Evolutionary conservation across 2,888 invertebrate species (phyloP).

Genomic region (Steinernema scapterisci): DNA sequence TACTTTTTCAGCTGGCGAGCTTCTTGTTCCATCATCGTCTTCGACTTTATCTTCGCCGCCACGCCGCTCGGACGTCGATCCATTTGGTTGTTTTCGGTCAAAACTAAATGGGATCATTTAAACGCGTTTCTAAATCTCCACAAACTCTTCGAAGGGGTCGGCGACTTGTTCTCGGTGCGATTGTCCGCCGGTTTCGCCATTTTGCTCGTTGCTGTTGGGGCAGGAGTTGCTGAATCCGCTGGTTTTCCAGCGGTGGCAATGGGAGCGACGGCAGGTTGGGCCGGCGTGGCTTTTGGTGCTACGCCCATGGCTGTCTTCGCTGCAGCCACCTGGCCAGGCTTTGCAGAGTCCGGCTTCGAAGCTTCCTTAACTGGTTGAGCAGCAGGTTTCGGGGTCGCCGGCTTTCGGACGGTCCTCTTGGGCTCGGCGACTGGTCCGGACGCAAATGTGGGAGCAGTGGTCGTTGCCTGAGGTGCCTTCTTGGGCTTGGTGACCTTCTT

Average conservation of each 20-base stretch:
- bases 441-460: background rate
- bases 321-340: background rate
- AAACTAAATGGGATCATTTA: background rate
- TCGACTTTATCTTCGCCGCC: background rate
- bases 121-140: too few species aligned
- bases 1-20: background rate
- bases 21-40: background rate
- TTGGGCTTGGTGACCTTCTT: constrained; percentile 46
- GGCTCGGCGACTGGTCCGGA: constrained; percentile 40
- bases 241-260: constrained; percentile 23
- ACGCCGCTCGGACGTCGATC: constrained; percentile 14
- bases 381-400: constrained; percentile 43
- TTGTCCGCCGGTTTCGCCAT: constrained; percentile 28
- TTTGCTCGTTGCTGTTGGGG: constrained; percentile 29
- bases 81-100: background rate
- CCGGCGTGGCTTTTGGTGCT: constrained; percentile 9
- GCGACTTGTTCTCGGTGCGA: constrained; percentile 6
- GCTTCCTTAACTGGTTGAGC: constrained; percentile 15
- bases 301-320: background rate
- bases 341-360: background rate
- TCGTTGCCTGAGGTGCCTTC: constrained; percentile 35
- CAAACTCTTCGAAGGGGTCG: background rate
- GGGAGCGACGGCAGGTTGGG: constrained; percentile 35
- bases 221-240: constrained; percentile 39
- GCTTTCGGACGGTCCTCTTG: constrained; percentile 50